Evolutionary conservation across 2,888 invertebrate genomes (phyloP).

Genomic region (Alsophila aescularia): DNA sequence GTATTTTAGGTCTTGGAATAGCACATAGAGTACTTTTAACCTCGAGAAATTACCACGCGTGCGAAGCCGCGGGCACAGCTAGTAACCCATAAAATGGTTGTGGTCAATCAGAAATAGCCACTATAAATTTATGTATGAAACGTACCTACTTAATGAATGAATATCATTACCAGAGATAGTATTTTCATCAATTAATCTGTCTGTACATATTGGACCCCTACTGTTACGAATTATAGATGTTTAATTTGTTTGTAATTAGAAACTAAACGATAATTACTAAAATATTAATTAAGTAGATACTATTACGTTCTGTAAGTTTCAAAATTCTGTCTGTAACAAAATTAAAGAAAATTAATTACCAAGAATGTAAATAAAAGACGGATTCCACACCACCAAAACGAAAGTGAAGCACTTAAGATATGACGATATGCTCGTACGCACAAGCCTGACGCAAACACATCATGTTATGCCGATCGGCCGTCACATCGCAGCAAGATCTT

Average conservation of each 20-base stretch:
- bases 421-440: no score
- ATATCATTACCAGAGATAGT: conserved; percentile 3
- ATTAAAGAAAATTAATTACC: conserved; percentile 16
- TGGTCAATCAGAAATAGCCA: neutral
- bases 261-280: conserved; percentile 1
- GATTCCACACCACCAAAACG: no score
- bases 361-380: no score
- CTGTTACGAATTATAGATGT: conserved; percentile 14
- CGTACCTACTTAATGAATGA: neutral
- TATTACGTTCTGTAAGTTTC: neutral
- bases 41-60: no score
- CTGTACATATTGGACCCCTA: conserved; percentile 15
- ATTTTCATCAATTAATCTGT: neutral
- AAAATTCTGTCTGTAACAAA: neutral
- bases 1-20: no score
- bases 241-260: conserved; percentile 11
- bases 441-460: no score
- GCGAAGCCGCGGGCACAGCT: no score
- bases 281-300: conserved; percentile 3
- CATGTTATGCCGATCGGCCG: no score
- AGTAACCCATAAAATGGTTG: neutral
- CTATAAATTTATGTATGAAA: neutral
- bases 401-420: no score
- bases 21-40: no score
- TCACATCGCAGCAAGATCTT: no score